Evolutionary conservation across 2,113 vertebrate genomes (phyloP), one percentile per base, ranked within the genome.

Genomic region (Gymnorhina tibicen): DNA sequence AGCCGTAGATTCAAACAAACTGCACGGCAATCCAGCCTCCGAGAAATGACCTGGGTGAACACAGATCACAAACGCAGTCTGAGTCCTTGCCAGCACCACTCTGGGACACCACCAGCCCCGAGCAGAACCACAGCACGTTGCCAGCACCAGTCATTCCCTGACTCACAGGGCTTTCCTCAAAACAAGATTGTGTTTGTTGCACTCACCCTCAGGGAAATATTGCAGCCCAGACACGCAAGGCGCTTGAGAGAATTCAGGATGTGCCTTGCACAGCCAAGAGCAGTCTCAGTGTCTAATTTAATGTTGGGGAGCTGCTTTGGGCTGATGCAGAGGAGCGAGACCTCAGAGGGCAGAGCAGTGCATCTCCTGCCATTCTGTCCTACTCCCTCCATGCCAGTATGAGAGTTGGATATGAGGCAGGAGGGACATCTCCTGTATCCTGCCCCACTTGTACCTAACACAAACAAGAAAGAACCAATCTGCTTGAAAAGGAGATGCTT

Each of bases 401-500:
- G 56, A 39, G 16, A 9, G 20, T 32, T 5, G 15, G 53, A 41
- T 8, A 8, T 5, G 6, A 19, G 49, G 21, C 37, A 44, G 35
- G 2, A 0, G 27, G 30, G n/a, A 16, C 28, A 24, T 18, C 8
- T 1, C 19, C 10, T 7, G 3, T 15, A 13, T 27, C 11, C 66
- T 69, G 70, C n/a, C n/a, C 30, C 28, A 7, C 24, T 35, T 35
- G 16, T 28, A 30, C 32, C 35, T 15, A 23, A 30, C 9, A 47
- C 41, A 60, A 37, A 52, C 6, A 30, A 35, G 19, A 62, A 58
- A 35, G 27, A 35, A 44, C 7, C 1, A 23, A 35, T n/a, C 24
- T 47, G 27, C 44, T 70, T 23, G 20, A 47, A 35, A 14, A 68
- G n/a, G 53, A 94, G 35, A 60, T 27, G 58, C 30, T 86, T 13